A percentile compares a stretch with the other conserved stretches of the same genome.
Conservation (phyloP, 2,888 invertebrate genomes). For the Homarus gammarus region DNA sequence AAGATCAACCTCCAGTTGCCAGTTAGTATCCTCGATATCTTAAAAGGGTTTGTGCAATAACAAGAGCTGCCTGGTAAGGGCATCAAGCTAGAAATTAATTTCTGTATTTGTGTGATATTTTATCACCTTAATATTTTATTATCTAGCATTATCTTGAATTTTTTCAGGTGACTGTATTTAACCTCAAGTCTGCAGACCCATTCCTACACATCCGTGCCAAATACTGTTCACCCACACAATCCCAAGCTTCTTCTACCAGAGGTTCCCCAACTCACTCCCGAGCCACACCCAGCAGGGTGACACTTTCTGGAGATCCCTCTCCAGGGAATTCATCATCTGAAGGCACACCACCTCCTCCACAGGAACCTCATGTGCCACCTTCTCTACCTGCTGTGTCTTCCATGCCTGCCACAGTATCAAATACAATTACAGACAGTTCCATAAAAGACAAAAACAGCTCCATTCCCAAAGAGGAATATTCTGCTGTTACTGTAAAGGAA, state of each 20-base stretch:
- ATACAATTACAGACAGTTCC: slow-evolving; percentile 42
- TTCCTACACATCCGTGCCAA: slow-evolving; percentile 75
- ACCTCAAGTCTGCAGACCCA: slow-evolving; percentile 80
- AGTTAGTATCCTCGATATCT: no score
- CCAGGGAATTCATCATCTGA: slow-evolving; percentile 60
- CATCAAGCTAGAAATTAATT: no score
- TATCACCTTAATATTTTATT: no score
- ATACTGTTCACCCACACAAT: slow-evolving; percentile 72
- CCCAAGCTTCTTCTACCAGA: slow-evolving; percentile 59
- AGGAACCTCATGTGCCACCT: slow-evolving; percentile 67
- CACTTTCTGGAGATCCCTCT: slow-evolving; percentile 49
- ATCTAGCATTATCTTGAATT: slow-evolving; percentile 5
- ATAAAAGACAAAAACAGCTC: slow-evolving; percentile 13
- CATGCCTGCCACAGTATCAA: slow-evolving; percentile 50
- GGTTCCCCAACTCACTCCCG: slow-evolving; percentile 67
- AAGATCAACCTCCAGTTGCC: no score
- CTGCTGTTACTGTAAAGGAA: slow-evolving; percentile 14
- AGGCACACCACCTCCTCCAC: slow-evolving; percentile 62
- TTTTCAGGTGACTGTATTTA: slow-evolving; percentile 86
- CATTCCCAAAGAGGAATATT: slow-evolving; percentile 38
- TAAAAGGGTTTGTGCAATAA: no score
- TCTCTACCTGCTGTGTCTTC: slow-evolving; percentile 69
- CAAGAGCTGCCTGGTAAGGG: no score
- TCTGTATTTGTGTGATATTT: slow-evolving; percentile 16
- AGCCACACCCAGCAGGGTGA: slow-evolving; percentile 58